Evolutionary conservation across 2,797 vertebrate species (phyloP).

Genomic region (Sardinella longiceps): DNA sequence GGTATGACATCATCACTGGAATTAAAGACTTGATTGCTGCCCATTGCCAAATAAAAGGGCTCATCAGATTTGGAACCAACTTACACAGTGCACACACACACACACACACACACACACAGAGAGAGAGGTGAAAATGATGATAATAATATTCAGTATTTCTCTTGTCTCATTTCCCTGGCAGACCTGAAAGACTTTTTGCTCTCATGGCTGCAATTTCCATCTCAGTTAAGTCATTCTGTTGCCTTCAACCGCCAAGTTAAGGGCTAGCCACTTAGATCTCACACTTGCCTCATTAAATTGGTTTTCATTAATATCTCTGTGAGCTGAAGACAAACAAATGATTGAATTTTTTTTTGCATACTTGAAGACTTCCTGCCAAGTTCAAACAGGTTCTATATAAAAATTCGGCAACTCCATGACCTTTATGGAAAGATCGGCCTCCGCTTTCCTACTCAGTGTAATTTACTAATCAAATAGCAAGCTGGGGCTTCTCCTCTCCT

Average conservation of each 20-base stretch:
- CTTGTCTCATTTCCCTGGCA: not conserved
- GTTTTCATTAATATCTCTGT: not conserved
- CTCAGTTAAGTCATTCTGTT: not conserved
- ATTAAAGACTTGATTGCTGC: too few species aligned
- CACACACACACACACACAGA: not conserved
- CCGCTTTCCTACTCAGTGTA: not conserved
- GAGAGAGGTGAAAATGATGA: not conserved
- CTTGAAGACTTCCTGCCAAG: not conserved
- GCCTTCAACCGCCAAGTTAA: not conserved
- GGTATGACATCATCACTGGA: too few species aligned
- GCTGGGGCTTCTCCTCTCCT: not conserved
- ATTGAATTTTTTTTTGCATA: not conserved
- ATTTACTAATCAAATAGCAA: slow-evolving; percentile 4
- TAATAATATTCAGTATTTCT: not conserved
- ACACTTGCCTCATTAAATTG: slow-evolving; percentile 15
- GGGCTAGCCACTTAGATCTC: too few species aligned
- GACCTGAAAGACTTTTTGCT: not conserved
- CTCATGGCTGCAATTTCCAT: not conserved
- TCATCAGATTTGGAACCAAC: too few species aligned
- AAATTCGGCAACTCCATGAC: not conserved
- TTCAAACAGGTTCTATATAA: not conserved
- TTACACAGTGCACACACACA: not conserved
- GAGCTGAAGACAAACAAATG: not conserved
- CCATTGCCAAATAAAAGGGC: too few species aligned
- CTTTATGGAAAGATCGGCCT: not conserved